A percentile compares a stretch with the other conserved stretches of the same genome.
phyloP scores from a whole-genome alignment of 2,113 vertebrate species.

The Erinaceus europaeus region DNA sequence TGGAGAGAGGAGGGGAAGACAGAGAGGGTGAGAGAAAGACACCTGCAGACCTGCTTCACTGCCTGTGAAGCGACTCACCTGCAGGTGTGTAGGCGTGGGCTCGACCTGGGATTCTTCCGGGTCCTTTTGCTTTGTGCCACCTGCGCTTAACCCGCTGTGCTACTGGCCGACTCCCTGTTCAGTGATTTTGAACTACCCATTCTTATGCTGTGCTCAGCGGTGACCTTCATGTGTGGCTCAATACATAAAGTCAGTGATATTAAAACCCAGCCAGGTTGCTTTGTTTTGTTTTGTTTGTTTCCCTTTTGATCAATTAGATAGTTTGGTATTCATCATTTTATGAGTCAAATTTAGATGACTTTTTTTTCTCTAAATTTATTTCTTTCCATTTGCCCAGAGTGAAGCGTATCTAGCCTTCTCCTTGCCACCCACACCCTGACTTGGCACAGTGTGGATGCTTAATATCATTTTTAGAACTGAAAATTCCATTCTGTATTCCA shows the following conservation, averaged over 20 bases:
- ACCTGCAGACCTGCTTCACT: no score
- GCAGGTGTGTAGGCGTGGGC: no score
- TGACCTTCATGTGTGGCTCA: constrained; percentile 13
- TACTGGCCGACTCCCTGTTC: no score
- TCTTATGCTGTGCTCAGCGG: not conserved
- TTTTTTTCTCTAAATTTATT: constrained; percentile 44
- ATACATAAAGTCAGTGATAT: not conserved
- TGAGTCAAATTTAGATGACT: constrained; percentile 21
- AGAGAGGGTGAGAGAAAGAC: no score
- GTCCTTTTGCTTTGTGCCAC: no score
- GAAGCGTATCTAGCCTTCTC: not conserved
- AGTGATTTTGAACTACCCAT: not conserved
- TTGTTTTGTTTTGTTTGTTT: constrained; percentile 9
- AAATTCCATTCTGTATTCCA: constrained; percentile 35
- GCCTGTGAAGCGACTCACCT: no score
- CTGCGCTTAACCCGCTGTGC: no score
- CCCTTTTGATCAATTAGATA: not conserved
- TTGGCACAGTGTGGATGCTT: not conserved
- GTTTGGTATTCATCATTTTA: constrained; percentile 40
- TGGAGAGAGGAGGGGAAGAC: no score
- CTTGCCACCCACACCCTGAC: not conserved
- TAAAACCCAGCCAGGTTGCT: not conserved
- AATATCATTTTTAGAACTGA: constrained; percentile 51
- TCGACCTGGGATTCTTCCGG: no score
- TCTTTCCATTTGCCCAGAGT: constrained; percentile 18